Conservation (phyloP, 2,113 vertebrate genomes). For the Agapornis roseicollis region DNA sequence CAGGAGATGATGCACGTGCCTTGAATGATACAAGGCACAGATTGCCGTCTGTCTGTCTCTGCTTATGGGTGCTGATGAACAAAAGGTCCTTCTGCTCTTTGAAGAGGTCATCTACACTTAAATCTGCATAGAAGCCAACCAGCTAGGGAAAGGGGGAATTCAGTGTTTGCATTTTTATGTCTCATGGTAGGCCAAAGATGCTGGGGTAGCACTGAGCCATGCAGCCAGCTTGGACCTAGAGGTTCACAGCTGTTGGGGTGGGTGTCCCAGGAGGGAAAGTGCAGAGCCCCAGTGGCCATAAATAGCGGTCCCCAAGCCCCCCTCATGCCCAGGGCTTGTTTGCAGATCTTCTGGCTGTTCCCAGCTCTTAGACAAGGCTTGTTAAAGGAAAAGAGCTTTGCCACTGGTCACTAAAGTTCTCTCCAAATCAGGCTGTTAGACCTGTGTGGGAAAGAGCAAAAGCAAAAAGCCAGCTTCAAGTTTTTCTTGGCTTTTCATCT, state of each 20-base stretch:
- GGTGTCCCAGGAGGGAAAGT: not conserved
- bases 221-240: not conserved
- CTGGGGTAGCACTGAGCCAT: fast-evolving
- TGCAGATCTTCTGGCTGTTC: not conserved
- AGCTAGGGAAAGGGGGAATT: not conserved
- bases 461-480: not conserved
- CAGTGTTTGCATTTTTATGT: not conserved
- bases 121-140: fast-evolving
- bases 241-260: not conserved
- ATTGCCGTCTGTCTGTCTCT: not conserved
- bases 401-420: not conserved
- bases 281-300: not conserved
- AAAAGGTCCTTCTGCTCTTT: not conserved
- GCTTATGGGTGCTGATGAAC: not conserved
- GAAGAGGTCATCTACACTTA: not conserved
- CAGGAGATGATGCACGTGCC: not conserved
- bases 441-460: not conserved
- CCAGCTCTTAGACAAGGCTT: not conserved
- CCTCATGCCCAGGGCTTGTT: not conserved
- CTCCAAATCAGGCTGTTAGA: fast-evolving
- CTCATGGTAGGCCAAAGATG: fast-evolving
- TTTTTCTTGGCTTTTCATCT: not conserved
- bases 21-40: fast-evolving
- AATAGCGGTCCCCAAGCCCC: not conserved
- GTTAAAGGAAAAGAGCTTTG: not conserved